phyloP scores from a whole-genome alignment of 2,113 vertebrate species.

The Daubentonia madagascariensis region DNA sequence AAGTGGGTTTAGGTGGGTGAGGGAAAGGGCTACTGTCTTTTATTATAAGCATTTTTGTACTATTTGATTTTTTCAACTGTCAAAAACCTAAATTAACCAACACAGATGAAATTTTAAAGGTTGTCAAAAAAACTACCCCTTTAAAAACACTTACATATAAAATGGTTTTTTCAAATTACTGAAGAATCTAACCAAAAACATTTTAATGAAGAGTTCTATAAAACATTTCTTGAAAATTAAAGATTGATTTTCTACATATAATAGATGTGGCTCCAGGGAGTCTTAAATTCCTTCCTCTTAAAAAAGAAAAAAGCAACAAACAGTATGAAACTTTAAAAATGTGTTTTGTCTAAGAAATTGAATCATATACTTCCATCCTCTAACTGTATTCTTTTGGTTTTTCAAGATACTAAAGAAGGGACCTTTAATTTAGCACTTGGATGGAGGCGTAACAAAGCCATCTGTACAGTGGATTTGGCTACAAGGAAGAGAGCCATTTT shows the following conservation, averaged over 20 bases:
- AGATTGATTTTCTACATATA: constrained; percentile 28
- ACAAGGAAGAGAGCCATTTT: neutral
- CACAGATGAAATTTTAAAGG: constrained; percentile 19
- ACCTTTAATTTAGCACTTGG: constrained; percentile 67
- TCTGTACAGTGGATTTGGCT: constrained; percentile 28
- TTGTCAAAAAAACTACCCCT: neutral
- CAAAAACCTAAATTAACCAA: neutral
- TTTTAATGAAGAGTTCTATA: constrained; percentile 39
- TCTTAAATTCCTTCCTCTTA: constrained; percentile 12
- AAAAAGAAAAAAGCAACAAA: constrained; percentile 7
- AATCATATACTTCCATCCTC: constrained; percentile 58
- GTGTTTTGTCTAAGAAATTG: constrained; percentile 54
- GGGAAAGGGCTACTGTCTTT: neutral
- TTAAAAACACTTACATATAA: neutral
- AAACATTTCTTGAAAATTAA: constrained; percentile 54
- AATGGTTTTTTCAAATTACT: neutral
- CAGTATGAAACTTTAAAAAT: constrained; percentile 51
- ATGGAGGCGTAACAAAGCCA: constrained; percentile 57
- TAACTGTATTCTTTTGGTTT: constrained; percentile 62
- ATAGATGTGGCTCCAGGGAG: neutral
- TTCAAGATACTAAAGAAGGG: constrained; percentile 59
- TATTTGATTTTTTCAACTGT: neutral
- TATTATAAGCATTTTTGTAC: neutral
- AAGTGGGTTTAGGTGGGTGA: neutral
- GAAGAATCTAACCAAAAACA: constrained; percentile 38